These are phyloP conservation scores for Epinephelus malabaricus DNA, from an alignment of 2,797 vertebrate genomes.

Conservation along the genomic window DNA sequence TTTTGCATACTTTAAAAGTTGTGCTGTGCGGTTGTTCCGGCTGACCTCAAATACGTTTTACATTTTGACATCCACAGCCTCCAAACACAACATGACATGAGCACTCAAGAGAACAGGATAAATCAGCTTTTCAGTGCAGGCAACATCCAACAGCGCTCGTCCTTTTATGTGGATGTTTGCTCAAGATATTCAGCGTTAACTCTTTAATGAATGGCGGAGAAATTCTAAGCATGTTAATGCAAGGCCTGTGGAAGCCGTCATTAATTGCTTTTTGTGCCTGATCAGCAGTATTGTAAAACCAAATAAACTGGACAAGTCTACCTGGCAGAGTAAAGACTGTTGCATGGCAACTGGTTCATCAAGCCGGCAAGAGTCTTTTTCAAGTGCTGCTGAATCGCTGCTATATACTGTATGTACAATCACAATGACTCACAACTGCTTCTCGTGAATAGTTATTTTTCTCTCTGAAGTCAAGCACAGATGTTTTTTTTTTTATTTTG, in stretches of 20 bases:
- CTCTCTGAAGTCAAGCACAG: constrained; percentile 21
- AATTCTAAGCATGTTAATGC: constrained; percentile 20
- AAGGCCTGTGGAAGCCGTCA: constrained; percentile 9
- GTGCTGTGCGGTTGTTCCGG: constrained; percentile 22
- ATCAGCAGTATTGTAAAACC: constrained; percentile 64
- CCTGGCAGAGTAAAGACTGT: constrained; percentile 76
- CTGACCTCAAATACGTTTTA: constrained; percentile 41
- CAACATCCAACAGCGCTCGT: constrained; percentile 9
- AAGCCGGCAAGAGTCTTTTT: constrained; percentile 67
- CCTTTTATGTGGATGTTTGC: constrained; percentile 19
- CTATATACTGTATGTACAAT: constrained; percentile 65
- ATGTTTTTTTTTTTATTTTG: constrained; percentile 35
- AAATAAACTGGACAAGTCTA: constrained; percentile 74
- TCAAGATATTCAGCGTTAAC: constrained; percentile 18
- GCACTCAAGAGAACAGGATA: constrained; percentile 1
- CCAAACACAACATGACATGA: constrained; percentile 26
- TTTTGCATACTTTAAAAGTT: constrained; percentile 47
- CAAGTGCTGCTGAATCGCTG: constrained; percentile 67
- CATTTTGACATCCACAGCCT: constrained; percentile 31
- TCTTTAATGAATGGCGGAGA: constrained; percentile 34
- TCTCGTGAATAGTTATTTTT: constrained; percentile 42
- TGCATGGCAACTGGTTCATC: constrained; percentile 84
- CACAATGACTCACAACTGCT: constrained; percentile 70
- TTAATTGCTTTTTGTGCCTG: constrained; percentile 53
- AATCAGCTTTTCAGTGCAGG: not conserved